Evolutionary conservation across 64 coral and sea anemone genomes (phyloP).

Genomic region (Montipora cactus): DNA sequence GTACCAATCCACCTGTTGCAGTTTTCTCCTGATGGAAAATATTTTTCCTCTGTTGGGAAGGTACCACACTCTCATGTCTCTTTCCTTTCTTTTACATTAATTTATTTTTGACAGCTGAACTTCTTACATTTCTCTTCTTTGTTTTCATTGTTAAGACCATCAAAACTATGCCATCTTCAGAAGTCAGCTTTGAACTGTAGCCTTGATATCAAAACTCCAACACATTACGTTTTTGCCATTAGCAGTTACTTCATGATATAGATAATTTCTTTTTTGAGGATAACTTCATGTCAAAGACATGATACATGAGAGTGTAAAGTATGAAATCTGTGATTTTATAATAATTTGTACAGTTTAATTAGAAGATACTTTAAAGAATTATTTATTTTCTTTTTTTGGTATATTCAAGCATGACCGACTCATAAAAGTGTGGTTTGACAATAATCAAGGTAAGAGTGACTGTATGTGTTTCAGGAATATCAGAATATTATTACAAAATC

Average conservation of each 20-base stretch:
- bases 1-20: conserved; percentile 75
- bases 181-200: too few relatives aligned
- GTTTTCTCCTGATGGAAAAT: conserved; percentile 96
- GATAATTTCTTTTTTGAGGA: too few relatives aligned
- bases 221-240: too few relatives aligned
- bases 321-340: too few relatives aligned
- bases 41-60: conserved; percentile 97
- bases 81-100: background rate
- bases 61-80: background rate
- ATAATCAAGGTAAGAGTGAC: conserved; percentile 71
- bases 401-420: conserved; percentile 81
- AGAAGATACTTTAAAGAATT: background rate
- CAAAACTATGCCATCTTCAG: too few relatives aligned
- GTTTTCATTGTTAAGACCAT: background rate
- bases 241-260: too few relatives aligned
- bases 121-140: background rate
- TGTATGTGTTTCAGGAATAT: too few relatives aligned
- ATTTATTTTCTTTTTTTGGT: background rate
- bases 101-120: background rate
- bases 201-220: too few relatives aligned
- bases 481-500: too few relatives aligned
- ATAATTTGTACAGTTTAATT: too few relatives aligned
- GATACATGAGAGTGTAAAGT: too few relatives aligned
- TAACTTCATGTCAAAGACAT: too few relatives aligned
- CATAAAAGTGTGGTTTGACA: conserved; percentile 96